These are phyloP conservation scores for Sebastolobus alascanus DNA, from an alignment of 2,797 vertebrate genomes.

Conservation along the genomic window DNA sequence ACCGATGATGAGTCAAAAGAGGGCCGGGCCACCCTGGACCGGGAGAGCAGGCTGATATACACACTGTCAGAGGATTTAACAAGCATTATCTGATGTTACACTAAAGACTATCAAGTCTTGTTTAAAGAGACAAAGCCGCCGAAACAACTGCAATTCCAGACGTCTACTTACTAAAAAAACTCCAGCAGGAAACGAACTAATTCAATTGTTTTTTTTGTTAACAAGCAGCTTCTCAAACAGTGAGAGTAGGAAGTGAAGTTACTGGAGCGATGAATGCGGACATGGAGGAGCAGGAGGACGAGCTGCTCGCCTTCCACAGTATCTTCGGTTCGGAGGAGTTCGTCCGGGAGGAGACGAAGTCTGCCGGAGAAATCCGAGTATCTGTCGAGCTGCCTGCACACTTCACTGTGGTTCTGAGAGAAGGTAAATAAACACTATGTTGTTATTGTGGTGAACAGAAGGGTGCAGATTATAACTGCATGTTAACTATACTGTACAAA, in stretches of 20 bases:
- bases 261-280: conserved; percentile 80
- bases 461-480: neutral
- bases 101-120: neutral
- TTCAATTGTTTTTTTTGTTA: fast-evolving
- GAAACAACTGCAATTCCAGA: neutral
- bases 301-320: conserved; percentile 90
- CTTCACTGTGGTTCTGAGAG: conserved; percentile 85
- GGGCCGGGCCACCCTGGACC: neutral
- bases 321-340: conserved; percentile 90
- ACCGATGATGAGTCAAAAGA: conserved; percentile 12
- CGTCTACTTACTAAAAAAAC: neutral
- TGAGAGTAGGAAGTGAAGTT: neutral
- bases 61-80: fast-evolving
- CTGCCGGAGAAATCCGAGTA: conserved; percentile 88
- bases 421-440: conserved; percentile 76
- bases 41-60: neutral
- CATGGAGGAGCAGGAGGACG: conserved; percentile 90
- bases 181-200: neutral
- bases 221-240: neutral
- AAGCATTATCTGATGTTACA: neutral
- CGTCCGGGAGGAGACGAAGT: conserved; percentile 83
- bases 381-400: conserved; percentile 84
- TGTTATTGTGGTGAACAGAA: neutral
- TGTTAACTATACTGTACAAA: neutral
- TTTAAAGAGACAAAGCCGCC: neutral